Percentiles rank a stretch among this genome's conserved stretches.
Evolutionary conservation across 2,888 invertebrate species (phyloP).

Genomic region (Ametastegia equiseti): DNA sequence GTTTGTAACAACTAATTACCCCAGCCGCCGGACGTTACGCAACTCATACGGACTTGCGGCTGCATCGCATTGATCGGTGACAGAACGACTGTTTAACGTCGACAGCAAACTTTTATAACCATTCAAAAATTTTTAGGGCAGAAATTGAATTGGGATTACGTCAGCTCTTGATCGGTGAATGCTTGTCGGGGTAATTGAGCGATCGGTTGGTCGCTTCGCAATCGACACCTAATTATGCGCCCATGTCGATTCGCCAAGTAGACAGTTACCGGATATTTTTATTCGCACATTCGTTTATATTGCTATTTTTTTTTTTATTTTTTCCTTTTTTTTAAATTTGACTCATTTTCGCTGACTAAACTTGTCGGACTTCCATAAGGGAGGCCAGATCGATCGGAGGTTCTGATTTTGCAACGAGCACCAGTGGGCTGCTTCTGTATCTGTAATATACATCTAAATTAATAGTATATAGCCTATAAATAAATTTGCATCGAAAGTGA

Average conservation of each 20-base stretch:
- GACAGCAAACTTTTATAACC: conserved; percentile 15
- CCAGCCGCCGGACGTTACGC: neutral
- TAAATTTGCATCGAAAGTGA: conserved; percentile 46
- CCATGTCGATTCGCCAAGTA: neutral
- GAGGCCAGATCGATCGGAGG: neutral
- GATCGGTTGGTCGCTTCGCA: conserved; percentile 26
- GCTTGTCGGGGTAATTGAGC: neutral
- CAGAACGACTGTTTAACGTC: neutral
- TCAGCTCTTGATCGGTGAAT: conserved; percentile 29
- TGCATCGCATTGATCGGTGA: neutral
- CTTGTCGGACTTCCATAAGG: neutral
- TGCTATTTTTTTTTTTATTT: neutral
- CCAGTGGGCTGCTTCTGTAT: neutral
- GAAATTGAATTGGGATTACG: conserved; percentile 25
- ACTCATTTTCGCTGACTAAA: neutral
- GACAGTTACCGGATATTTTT: neutral
- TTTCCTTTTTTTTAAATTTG: neutral
- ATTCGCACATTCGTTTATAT: neutral
- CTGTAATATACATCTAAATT: conserved; percentile 38
- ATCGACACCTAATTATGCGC: neutral
- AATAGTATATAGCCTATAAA: conserved; percentile 42
- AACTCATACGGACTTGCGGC: neutral
- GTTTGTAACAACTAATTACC: conserved; percentile 29
- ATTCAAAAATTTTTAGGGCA: conserved; percentile 19
- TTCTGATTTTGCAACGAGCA: conserved; percentile 13